phyloP scores from a whole-genome alignment of 1,140 invertebrate genomes.

The Pararge aegeria region DNA sequence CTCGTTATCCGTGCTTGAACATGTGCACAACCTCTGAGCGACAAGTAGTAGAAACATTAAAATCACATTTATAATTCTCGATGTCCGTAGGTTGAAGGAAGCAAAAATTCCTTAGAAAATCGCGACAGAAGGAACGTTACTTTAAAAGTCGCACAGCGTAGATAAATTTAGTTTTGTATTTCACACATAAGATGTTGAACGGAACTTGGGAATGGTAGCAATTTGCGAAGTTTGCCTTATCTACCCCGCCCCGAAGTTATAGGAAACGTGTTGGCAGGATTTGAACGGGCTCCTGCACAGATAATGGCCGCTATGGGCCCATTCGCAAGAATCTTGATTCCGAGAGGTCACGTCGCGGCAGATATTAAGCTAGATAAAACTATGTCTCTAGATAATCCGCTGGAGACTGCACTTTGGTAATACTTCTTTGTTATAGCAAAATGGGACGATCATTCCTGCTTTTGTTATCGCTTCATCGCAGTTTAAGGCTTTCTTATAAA shows the following conservation, averaged over 20 bases:
- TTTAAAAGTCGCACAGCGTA: slow-evolving; percentile 12
- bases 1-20: no score
- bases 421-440: slow-evolving; percentile 5
- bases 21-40: no score
- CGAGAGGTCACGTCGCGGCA: slow-evolving; percentile 11
- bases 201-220: slow-evolving; percentile 27
- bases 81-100: no score
- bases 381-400: slow-evolving; percentile 8
- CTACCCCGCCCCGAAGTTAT: slow-evolving; percentile 30
- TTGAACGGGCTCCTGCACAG: slow-evolving; percentile 26
- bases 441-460: background rate
- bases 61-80: no score
- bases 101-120: no score
- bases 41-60: no score
- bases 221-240: slow-evolving; percentile 34
- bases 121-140: no score
- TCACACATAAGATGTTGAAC: slow-evolving; percentile 26
- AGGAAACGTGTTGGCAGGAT: slow-evolving; percentile 33
- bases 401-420: slow-evolving; percentile 15
- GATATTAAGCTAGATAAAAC: slow-evolving; percentile 16
- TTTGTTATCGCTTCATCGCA: background rate
- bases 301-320: slow-evolving; percentile 29
- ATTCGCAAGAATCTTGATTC: slow-evolving; percentile 23
- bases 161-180: slow-evolving; percentile 24
- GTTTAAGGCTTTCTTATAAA: background rate